These are phyloP conservation scores for Heterotis niloticus DNA, from an alignment of 2,113 vertebrate genomes.

Conservation along the genomic window DNA sequence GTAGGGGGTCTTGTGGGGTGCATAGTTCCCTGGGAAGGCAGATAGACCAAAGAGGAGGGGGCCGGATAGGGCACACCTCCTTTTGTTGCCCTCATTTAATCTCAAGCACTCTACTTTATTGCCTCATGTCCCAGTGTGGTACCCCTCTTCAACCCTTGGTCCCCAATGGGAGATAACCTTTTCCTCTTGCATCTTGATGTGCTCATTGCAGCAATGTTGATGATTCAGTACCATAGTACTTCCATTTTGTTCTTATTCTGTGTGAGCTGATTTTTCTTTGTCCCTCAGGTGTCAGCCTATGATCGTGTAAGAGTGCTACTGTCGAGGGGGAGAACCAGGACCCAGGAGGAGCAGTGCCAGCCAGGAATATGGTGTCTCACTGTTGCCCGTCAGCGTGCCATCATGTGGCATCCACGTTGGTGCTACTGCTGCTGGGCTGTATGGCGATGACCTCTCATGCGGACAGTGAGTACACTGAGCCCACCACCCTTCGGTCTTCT, in stretches of 20 bases:
- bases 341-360: slow-evolving; percentile 56
- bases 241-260: too few species aligned
- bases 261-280: slow-evolving; percentile 35
- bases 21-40: background rate
- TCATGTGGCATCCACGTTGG: slow-evolving; percentile 55
- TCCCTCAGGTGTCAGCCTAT: slow-evolving; percentile 49
- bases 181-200: background rate
- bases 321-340: slow-evolving; percentile 55
- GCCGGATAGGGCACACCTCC: background rate
- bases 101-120: background rate
- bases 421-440: slow-evolving; percentile 70
- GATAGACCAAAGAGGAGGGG: background rate
- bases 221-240: too few species aligned
- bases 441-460: slow-evolving; percentile 61
- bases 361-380: slow-evolving; percentile 72
- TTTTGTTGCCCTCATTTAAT: background rate
- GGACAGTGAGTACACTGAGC: slow-evolving; percentile 73
- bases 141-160: background rate
- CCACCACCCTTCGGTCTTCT: background rate
- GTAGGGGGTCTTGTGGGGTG: background rate
- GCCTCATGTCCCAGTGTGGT: background rate
- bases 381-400: slow-evolving; percentile 40
- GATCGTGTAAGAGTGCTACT: slow-evolving; percentile 47
- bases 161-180: background rate
- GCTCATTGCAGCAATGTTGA: background rate